phyloP scores from a whole-genome alignment of 2,797 vertebrate genomes.

The Huso huso region DNA sequence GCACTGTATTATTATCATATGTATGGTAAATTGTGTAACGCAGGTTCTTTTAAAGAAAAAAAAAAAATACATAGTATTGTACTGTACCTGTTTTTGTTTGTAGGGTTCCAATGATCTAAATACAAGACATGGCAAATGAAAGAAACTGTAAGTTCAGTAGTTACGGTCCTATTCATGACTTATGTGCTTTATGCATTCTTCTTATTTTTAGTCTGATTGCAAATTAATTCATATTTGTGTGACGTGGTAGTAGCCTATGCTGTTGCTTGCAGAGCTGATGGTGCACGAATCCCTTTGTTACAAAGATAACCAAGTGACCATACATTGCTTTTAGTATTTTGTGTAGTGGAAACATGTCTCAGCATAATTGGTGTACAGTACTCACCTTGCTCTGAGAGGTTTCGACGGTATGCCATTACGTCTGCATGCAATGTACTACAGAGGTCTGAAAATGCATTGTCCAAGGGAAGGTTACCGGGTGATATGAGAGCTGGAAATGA shows the following conservation, averaged over 20 bases:
- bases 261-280: slow-evolving; percentile 32
- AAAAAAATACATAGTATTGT: slow-evolving; percentile 27
- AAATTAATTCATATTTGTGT: slow-evolving; percentile 23
- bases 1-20: not conserved
- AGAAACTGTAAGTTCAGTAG: slow-evolving; percentile 34
- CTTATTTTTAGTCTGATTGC: slow-evolving; percentile 22
- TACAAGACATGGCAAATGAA: slow-evolving; percentile 29
- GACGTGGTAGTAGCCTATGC: slow-evolving; percentile 25
- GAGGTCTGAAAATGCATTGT: slow-evolving; percentile 33
- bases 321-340: slow-evolving; percentile 29
- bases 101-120: slow-evolving; percentile 33
- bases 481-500: slow-evolving; percentile 14
- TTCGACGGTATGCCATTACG: slow-evolving; percentile 25
- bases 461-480: slow-evolving; percentile 11
- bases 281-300: slow-evolving; percentile 33
- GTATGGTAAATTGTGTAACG: slow-evolving; percentile 7
- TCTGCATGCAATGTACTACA: slow-evolving; percentile 35
- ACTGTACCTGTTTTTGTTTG: slow-evolving; percentile 38
- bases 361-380: slow-evolving; percentile 25
- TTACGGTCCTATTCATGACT: slow-evolving; percentile 30
- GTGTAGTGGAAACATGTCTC: slow-evolving; percentile 28
- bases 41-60: slow-evolving; percentile 14
- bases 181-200: slow-evolving; percentile 12
- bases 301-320: slow-evolving; percentile 29
- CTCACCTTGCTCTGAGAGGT: slow-evolving; percentile 27